Evolutionary conservation across 2,113 vertebrate genomes (phyloP).

Genomic region (Sigmodon hispidus): DNA sequence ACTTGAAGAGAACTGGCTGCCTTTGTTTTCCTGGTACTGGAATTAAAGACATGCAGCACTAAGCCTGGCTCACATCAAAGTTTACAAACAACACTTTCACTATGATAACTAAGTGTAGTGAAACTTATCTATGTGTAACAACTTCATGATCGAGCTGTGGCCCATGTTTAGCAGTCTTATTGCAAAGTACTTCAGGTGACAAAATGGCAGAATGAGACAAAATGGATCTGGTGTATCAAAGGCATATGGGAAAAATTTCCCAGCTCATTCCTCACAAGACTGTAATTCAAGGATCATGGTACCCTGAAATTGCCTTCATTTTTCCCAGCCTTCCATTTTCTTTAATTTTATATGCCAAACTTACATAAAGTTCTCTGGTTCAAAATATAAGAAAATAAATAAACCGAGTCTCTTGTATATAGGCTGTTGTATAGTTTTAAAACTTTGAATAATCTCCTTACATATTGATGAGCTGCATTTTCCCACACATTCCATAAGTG

Average conservation of each 20-base stretch:
- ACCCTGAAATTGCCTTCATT: neutral
- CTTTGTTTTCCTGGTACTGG: neutral
- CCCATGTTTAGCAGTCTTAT: neutral
- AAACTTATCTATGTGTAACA: neutral
- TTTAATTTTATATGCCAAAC: neutral
- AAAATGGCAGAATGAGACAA: neutral
- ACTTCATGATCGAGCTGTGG: neutral
- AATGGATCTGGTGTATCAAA: conserved; percentile 1
- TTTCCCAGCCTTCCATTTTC: neutral
- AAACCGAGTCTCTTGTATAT: neutral
- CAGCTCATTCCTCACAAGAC: neutral
- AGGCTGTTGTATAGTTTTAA: neutral
- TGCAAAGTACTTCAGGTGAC: conserved; percentile 12
- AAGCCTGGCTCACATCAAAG: neutral
- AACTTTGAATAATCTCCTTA: neutral
- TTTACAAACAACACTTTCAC: neutral
- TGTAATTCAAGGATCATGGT: neutral
- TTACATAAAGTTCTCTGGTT: conserved; percentile 25
- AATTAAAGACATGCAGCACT: neutral
- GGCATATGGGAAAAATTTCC: neutral
- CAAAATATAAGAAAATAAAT: conserved; percentile 21
- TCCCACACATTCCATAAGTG: conserved; percentile 40
- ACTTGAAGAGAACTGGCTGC: neutral
- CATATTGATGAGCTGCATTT: conserved; percentile 33
- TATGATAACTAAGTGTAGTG: conserved; percentile 9